These are phyloP conservation scores for Lithobates pipiens DNA, from an alignment of 2,797 vertebrate genomes.

Conservation along the genomic window DNA sequence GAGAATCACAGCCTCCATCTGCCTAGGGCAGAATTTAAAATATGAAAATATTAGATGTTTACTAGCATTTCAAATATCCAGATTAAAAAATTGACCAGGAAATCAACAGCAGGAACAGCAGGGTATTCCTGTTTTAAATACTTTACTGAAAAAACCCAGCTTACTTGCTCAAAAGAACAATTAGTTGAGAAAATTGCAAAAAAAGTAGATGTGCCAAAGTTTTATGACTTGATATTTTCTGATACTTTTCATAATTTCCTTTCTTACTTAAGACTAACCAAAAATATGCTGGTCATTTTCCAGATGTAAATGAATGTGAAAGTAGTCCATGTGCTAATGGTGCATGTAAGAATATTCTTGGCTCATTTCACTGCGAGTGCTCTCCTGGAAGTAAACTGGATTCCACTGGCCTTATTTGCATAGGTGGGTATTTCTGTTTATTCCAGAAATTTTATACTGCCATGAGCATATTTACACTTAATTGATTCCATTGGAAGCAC, in stretches of 20 bases:
- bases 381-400: slow-evolving; percentile 77
- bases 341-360: slow-evolving; percentile 78
- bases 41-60: not conserved
- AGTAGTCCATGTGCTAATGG: slow-evolving; percentile 76
- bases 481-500: not conserved
- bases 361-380: slow-evolving; percentile 80
- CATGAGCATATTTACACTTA: too few relatives aligned
- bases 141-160: not conserved
- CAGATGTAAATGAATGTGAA: slow-evolving; percentile 81
- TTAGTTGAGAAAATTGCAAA: slow-evolving; percentile 12
- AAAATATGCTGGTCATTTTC: slow-evolving; percentile 56
- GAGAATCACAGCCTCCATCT: not conserved
- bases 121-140: slow-evolving; percentile 57
- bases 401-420: slow-evolving; percentile 75
- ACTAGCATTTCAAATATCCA: not conserved
- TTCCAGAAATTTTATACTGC: not conserved
- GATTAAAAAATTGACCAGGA: slow-evolving; percentile 56
- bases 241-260: slow-evolving; percentile 14
- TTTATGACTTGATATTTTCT: slow-evolving; percentile 47
- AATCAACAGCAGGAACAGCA: slow-evolving; percentile 61
- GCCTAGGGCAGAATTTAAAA: not conserved
- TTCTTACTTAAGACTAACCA: slow-evolving; percentile 45
- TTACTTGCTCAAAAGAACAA: slow-evolving; percentile 29
- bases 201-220: slow-evolving; percentile 25
- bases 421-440: slow-evolving; percentile 69